Evolutionary conservation across 2,888 invertebrate genomes (phyloP).

Genomic region (Bellardia pandia): DNA sequence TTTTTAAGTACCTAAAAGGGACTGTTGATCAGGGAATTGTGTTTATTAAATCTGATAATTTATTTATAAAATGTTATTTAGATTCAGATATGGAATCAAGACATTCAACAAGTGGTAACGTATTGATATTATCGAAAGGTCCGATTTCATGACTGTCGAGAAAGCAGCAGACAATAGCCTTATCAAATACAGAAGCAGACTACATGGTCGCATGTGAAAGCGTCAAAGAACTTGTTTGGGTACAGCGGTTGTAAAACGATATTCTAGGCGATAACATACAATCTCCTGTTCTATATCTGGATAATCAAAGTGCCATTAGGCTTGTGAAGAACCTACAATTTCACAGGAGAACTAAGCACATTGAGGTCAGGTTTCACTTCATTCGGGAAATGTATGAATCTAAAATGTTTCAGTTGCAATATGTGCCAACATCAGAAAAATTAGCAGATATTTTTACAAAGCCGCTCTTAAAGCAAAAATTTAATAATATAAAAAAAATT

Average conservation of each 20-base stretch:
- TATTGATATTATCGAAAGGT: too few species aligned
- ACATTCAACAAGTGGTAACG: too few species aligned
- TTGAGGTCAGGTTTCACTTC: constrained; percentile 25
- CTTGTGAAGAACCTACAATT: constrained; percentile 48
- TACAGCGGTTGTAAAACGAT: constrained; percentile 7
- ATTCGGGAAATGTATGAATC: constrained; percentile 26
- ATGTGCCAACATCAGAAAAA: constrained; percentile 5
- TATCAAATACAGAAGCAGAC: constrained; percentile 39
- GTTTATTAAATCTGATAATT: too few species aligned
- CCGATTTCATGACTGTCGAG: too few species aligned
- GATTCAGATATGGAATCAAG: too few species aligned
- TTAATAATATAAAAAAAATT: constrained; percentile 1
- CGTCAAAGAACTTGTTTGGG: constrained; percentile 41
- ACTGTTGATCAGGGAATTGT: too few species aligned
- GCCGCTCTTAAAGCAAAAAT: too few species aligned
- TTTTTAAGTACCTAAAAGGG: too few species aligned
- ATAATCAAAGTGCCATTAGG: constrained; percentile 43
- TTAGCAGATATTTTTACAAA: constrained; percentile 27
- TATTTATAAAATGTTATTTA: too few species aligned
- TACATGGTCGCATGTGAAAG: constrained; percentile 38
- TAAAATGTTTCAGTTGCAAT: background rate
- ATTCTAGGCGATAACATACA: background rate
- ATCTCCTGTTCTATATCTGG: constrained; percentile 11
- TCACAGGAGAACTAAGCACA: constrained; percentile 31
- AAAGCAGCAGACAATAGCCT: too few species aligned